phyloP scores from a whole-genome alignment of 2,888 invertebrate genomes.

The Argynnis bischoffii region DNA sequence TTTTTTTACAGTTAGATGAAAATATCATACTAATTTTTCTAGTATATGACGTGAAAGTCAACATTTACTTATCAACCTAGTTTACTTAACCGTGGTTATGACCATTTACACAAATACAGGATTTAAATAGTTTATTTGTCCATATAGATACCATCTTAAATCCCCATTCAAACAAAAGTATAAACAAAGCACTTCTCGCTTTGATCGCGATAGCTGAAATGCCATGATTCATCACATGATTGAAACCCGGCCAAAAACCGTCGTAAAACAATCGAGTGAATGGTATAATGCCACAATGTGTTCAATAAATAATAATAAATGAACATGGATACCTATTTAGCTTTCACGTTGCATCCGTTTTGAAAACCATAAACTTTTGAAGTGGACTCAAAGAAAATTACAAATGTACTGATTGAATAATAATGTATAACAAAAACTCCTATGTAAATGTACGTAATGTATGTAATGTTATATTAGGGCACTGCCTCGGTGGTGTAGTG shows the following conservation, averaged over 20 bases:
- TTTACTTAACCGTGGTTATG: not conserved
- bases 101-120: not conserved
- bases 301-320: conserved; percentile 44
- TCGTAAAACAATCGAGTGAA: conserved; percentile 43
- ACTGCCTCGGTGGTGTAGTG: too few species aligned
- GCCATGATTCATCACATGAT: conserved; percentile 50
- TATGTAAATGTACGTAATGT: too few species aligned
- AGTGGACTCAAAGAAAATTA: conserved; percentile 42
- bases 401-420: too few species aligned
- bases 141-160: conserved; percentile 11
- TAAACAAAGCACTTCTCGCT: conserved; percentile 32
- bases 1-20: too few species aligned
- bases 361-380: conserved; percentile 43
- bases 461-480: too few species aligned
- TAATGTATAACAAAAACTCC: too few species aligned
- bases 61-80: not conserved
- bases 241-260: conserved; percentile 54
- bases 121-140: conserved; percentile 2
- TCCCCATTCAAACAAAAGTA: conserved; percentile 27
- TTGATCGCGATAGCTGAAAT: conserved; percentile 33
- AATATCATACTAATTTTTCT: too few species aligned
- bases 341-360: conserved; percentile 42
- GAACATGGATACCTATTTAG: conserved; percentile 38
- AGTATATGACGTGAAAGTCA: too few species aligned
- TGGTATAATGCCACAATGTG: conserved; percentile 37